These are phyloP conservation scores for Heliopora coerulea DNA, from an alignment of 92 coral and sea anemone species.

Conservation along the genomic window DNA sequence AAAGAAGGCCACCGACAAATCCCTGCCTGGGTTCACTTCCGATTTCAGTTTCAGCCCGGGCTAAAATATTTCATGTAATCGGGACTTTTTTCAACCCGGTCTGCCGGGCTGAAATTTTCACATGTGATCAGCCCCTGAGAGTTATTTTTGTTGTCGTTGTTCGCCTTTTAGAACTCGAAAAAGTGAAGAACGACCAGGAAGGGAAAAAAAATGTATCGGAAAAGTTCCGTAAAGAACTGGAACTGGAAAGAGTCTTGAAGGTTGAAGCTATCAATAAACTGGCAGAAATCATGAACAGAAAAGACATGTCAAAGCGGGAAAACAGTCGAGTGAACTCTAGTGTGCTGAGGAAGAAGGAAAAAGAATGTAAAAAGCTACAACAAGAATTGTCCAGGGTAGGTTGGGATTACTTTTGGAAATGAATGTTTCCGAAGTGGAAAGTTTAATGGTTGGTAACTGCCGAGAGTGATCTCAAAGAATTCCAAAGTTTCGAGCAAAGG, in stretches of 20 bases:
- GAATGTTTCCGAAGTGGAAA: too few relatives aligned
- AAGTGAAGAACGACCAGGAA: slow-evolving; percentile 70
- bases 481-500: too few relatives aligned
- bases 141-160: too few relatives aligned
- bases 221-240: slow-evolving; percentile 63
- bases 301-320: slow-evolving; percentile 66
- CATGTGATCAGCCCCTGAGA: not conserved
- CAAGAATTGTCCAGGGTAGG: slow-evolving; percentile 83
- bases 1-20: too few relatives aligned
- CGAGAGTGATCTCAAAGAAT: too few relatives aligned
- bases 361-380: slow-evolving; percentile 79
- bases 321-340: slow-evolving; percentile 68
- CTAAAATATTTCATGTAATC: too few relatives aligned
- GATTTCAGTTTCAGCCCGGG: too few relatives aligned
- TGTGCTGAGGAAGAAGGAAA: slow-evolving; percentile 84
- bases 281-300: slow-evolving; percentile 95
- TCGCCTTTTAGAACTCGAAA: slow-evolving; percentile 64
- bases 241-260: slow-evolving; percentile 65
- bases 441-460: too few relatives aligned
- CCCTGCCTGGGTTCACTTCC: too few relatives aligned
- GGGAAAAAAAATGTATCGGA: slow-evolving; percentile 77
- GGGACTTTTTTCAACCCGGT: too few relatives aligned
- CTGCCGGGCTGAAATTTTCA: too few relatives aligned
- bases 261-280: slow-evolving; percentile 93
- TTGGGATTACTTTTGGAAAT: too few relatives aligned